A percentile compares a stretch with the other conserved stretches of the same genome.
phyloP scores from a whole-genome alignment of 2,113 vertebrate genomes.

The Phoxinus phoxinus region DNA sequence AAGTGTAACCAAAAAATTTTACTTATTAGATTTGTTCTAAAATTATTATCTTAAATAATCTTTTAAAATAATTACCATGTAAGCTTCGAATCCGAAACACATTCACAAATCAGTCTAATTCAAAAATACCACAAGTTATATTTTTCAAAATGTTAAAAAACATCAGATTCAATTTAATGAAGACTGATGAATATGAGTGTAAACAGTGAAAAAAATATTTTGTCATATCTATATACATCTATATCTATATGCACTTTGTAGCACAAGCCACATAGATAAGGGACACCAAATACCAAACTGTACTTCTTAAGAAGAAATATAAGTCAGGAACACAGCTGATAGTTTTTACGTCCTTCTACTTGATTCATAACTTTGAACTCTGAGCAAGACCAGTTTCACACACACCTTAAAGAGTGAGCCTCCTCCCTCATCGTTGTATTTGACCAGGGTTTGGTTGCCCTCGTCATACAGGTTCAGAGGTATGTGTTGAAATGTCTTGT shows the following conservation, averaged over 20 bases:
- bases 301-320: neutral
- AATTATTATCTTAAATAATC: too few relatives aligned
- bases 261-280: neutral
- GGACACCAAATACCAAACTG: neutral
- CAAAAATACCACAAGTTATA: neutral
- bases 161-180: neutral
- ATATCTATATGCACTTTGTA: neutral
- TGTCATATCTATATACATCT: neutral
- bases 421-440: constrained; percentile 76
- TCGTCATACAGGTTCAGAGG: constrained; percentile 41
- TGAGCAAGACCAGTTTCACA: neutral
- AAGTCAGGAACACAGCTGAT: neutral
- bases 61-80: too few relatives aligned
- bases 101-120: neutral
- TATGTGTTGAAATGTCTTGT: neutral
- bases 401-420: constrained; percentile 64
- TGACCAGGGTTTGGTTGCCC: constrained; percentile 71
- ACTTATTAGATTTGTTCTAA: too few relatives aligned
- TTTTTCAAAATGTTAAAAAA: neutral
- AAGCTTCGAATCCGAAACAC: too few relatives aligned
- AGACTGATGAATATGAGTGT: neutral
- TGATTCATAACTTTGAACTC: neutral
- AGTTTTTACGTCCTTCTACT: neutral
- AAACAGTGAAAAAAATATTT: neutral
- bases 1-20: too few relatives aligned